These are phyloP conservation scores for Chaetura pelagica DNA, from an alignment of 2,113 vertebrate species.

Conservation along the genomic window DNA sequence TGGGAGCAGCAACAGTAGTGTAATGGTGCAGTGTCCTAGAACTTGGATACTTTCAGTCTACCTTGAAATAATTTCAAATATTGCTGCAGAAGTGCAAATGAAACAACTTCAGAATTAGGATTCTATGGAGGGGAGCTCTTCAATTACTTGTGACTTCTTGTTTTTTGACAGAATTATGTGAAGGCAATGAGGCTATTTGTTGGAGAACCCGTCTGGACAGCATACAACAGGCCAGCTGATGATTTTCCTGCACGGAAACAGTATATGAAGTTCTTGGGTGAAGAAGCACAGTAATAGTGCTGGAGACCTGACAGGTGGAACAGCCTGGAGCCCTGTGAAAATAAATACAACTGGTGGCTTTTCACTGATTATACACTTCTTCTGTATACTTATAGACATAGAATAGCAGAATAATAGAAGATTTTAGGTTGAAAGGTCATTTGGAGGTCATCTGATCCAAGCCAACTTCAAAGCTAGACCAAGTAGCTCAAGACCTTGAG, in stretches of 20 bases:
- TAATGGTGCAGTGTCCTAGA: background rate
- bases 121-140: background rate
- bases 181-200: constrained; percentile 95
- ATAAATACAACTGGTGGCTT: background rate
- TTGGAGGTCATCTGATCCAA: background rate
- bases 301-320: background rate
- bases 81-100: background rate
- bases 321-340: background rate
- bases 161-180: constrained; percentile 84
- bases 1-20: background rate
- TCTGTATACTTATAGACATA: background rate
- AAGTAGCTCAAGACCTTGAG: background rate
- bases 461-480: background rate
- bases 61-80: background rate
- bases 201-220: constrained; percentile 92
- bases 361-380: background rate
- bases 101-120: background rate
- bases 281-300: background rate
- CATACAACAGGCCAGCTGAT: constrained; percentile 90
- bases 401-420: background rate
- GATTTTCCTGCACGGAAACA: constrained; percentile 80
- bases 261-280: constrained; percentile 76
- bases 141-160: background rate
- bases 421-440: background rate
- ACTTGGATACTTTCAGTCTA: background rate